Conservation (phyloP, 2,113 vertebrate species). For the Amblyornis subalaris region DNA sequence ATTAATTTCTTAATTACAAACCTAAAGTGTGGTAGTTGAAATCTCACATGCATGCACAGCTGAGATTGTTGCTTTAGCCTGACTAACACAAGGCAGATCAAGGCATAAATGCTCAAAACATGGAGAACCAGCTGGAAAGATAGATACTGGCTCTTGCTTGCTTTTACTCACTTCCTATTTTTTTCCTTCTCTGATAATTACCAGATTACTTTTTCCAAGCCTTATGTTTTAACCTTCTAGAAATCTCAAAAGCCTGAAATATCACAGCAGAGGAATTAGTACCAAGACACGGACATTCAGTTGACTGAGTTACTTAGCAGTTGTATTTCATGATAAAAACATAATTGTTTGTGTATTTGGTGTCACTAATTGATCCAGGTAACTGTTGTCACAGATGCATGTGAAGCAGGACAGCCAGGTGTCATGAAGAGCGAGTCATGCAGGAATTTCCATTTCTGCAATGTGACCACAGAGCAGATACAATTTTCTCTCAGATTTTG, state of each 20-base stretch:
- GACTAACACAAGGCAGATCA: not conserved
- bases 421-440: not conserved
- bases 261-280: not conserved
- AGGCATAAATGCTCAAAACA: conserved; percentile 33
- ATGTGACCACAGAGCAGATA: not conserved
- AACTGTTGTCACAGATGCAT: not conserved
- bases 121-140: conserved; percentile 44
- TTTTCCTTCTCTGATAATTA: not conserved
- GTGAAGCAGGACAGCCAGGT: not conserved
- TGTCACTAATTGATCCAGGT: not conserved
- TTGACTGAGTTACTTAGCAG: not conserved
- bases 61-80: conserved; percentile 18
- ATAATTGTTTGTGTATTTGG: not conserved
- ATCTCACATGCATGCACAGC: conserved; percentile 43
- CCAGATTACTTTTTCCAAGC: conserved; percentile 31
- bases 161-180: conserved; percentile 37
- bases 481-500: not conserved
- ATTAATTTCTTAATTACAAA: conserved; percentile 69
- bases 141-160: not conserved
- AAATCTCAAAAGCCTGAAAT: not conserved
- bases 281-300: not conserved
- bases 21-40: conserved; percentile 45
- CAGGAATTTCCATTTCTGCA: not conserved
- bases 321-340: not conserved
- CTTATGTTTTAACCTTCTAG: not conserved